Evolutionary conservation across 2,797 vertebrate genomes (phyloP).

Genomic region (Poeciliopsis presidionis): DNA sequence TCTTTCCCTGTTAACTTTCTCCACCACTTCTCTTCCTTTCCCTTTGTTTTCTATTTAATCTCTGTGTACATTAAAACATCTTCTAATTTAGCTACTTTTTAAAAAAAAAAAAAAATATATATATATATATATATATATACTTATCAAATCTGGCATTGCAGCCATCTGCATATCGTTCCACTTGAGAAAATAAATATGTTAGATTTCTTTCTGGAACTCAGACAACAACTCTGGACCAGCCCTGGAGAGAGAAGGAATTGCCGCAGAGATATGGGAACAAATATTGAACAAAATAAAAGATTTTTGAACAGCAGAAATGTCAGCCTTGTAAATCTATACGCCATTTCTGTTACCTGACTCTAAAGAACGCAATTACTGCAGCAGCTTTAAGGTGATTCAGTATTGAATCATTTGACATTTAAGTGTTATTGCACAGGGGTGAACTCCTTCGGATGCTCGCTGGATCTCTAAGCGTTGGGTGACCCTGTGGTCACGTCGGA

Average conservation of each 20-base stretch:
- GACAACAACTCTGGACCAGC: background rate
- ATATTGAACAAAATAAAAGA: background rate
- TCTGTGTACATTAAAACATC: background rate
- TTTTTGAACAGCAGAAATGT: background rate
- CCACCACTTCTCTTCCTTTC: background rate
- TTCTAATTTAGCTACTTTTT: no score
- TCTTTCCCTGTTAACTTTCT: background rate
- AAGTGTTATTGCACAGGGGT: conserved; percentile 4
- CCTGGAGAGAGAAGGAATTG: background rate
- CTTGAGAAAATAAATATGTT: background rate
- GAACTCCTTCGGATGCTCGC: background rate
- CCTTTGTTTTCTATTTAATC: background rate
- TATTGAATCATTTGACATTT: conserved; percentile 11
- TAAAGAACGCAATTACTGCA: background rate
- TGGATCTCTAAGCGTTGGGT: background rate
- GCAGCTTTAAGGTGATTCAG: background rate
- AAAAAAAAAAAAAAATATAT: no score
- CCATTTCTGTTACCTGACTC: background rate
- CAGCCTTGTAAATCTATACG: background rate
- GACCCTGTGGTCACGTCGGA: background rate
- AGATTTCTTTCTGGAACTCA: background rate
- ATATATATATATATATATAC: no score
- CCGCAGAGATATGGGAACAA: background rate
- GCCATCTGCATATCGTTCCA: no score
- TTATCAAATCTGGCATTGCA: background rate